Conservation (phyloP, 2,797 vertebrate species). For the Spatula clypeata region DNA sequence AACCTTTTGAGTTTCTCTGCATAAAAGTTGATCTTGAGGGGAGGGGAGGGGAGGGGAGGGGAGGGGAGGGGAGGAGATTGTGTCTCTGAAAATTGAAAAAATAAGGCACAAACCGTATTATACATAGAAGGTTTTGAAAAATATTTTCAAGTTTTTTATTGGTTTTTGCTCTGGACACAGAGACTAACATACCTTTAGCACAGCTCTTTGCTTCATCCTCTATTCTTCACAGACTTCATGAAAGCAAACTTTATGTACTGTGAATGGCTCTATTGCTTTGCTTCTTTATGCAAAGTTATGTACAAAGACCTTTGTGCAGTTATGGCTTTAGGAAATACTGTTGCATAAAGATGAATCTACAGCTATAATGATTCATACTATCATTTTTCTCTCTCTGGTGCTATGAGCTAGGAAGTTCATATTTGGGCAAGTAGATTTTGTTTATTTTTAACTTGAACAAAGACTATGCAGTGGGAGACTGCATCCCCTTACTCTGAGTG, state of each 20-base stretch:
- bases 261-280: accelerated
- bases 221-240: not conserved
- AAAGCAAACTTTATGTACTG: not conserved
- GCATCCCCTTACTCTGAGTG: not conserved
- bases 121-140: not conserved
- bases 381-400: not conserved
- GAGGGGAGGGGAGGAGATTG: too few relatives aligned
- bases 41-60: too few relatives aligned
- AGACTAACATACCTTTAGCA: not conserved
- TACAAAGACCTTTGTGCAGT: not conserved
- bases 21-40: not conserved
- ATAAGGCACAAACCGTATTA: not conserved
- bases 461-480: not conserved
- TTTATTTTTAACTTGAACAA: not conserved
- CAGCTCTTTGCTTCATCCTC: not conserved
- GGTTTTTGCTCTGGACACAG: not conserved
- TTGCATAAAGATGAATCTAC: not conserved
- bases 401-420: not conserved
- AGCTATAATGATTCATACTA: not conserved
- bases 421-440: not conserved
- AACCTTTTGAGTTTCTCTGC: not conserved
- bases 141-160: not conserved
- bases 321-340: not conserved
- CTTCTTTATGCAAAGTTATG: accelerated
- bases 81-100: not conserved